Base-by-base conservation (phyloP, 2,888 invertebrate species). In the Nymphalis polychloros region DNA sequence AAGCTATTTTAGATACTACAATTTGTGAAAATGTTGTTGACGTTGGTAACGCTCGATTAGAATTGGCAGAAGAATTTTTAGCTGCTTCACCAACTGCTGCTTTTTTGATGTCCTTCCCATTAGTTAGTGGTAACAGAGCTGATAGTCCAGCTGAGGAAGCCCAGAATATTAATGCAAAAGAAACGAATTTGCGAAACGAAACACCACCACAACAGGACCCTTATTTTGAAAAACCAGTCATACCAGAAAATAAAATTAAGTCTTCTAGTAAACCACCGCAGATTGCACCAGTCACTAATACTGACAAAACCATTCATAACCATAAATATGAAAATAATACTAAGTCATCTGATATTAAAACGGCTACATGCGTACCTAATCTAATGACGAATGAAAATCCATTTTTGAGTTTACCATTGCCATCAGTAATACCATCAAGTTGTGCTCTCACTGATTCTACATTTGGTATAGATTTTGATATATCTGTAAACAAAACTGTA, bases 11-110 rank as follows among this genome's bases (percentile, higher is more conserved):
- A 75, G 90, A 92, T 49, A 78, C 88, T n/a, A 72, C 87, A 31
- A 77, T 92, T 71, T 91, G 91, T 76, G 92, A 92, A 72, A 85
- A 83, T 75, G 83, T 82, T 63, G 90, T 88, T 1, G 91, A 92
- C 73, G 93, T 91, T 57, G 94, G 94, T 20, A 93, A 94, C 75
- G 94, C 93, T 60, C 88, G 94, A 41, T 88, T 94, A 74, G 94
- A 94, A 80, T 84, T 94, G 74, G 94, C 92, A 3, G 92, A 92
- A 80, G 92, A 92, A 71, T 89, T 92, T 77, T 77, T 92, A 73
- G 93, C 93, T 64, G 91, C 93, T 63, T 96, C 96, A 2, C 96
- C 96, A 7, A 96, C 96, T 2, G 96, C 96, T 17, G 96, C 96
- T 1, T 96, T 96, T 81, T 87, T 96, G 16, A 93, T 95, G 89